Base-by-base conservation (phyloP, 2,113 vertebrate species). In the Mesoclemmys tuberculata region DNA sequence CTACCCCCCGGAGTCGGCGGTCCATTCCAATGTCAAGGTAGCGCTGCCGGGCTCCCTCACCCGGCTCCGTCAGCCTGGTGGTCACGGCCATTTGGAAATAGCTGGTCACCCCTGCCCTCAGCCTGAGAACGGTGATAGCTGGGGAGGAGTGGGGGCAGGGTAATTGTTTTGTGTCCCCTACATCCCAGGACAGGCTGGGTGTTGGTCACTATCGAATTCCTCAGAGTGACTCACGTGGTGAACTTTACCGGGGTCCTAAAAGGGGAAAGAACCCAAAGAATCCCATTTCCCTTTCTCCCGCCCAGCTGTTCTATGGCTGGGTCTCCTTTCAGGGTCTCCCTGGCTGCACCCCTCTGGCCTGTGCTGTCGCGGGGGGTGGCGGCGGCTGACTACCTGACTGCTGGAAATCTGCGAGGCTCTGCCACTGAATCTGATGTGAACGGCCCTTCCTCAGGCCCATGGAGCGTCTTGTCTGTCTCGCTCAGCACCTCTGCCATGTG, bases 1-100 rank as follows among this genome's bases (percentile, higher is more conserved):
- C 81, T 99, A 99, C 98, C 99, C 99, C 0, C 99, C 99, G 0
- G 99, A 99, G 96, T 99, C 99, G 0, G 98, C 99, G 0, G 97
- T 99, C 95, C 99, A 99, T 97, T 97, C 98, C 92, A 96, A 96
- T 95, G 80, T 98, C 95, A 99, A 99, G 99, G 99, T 99, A 98
- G 46, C 96, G 44, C 88, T 4, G 93, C 48, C 48, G 55, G 49
- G 4, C 41, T 48, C 29, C 44, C 31, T 21, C 19, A 26, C 56
- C 41, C 51, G 22, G 41, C 26, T 75, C 22, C 27, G 24, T 74
- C 46, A 56, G 19, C n/a, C 44, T 46, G 78, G 7, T 8, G 12
- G 26, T 13, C 13, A 1, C 29, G 41, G 24, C 51, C 48, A 10
- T 74, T 75, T 4, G 24, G 74, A 46, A 75, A 4, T 6, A 24